Percentiles rank a stretch among this genome's conserved stretches.
Conservation (phyloP, 2,113 vertebrate species). For the Notiomystis cincta region DNA sequence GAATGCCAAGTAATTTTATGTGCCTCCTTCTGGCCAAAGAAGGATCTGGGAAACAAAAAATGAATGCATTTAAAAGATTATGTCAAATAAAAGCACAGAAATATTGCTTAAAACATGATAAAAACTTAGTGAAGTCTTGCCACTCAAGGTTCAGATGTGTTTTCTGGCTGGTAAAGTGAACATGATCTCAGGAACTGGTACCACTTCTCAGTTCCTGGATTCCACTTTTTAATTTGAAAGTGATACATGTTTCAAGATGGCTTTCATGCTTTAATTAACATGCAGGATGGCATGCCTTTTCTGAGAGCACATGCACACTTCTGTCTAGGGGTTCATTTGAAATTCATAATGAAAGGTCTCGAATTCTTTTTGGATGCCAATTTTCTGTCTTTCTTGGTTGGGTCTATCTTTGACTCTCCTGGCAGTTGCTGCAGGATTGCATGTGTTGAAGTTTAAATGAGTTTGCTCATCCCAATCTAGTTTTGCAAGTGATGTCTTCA, state of each 20-base stretch:
- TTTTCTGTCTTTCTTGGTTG: constrained; percentile 3
- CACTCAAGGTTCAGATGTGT: constrained; percentile 8
- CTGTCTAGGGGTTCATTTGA: neutral
- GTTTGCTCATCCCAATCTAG: neutral
- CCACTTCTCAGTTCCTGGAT: constrained; percentile 13
- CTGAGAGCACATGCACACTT: neutral
- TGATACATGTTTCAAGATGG: constrained; percentile 16
- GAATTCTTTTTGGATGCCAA: neutral
- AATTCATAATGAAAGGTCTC: constrained; percentile 4
- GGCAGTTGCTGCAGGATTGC: neutral
- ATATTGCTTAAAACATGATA: constrained; percentile 11
- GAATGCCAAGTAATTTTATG: neutral
- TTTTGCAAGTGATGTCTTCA: neutral
- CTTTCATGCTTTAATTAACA: neutral
- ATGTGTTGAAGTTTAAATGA: neutral
- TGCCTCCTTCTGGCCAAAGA: neutral
- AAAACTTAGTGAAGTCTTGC: constrained; percentile 27
- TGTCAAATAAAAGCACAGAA: constrained; percentile 16
- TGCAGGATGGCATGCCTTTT: neutral
- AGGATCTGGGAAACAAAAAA: neutral
- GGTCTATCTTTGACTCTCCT: neutral
- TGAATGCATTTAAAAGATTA: neutral
- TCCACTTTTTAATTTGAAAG: constrained; percentile 22
- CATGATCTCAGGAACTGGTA: constrained; percentile 25
- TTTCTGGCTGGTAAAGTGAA: constrained; percentile 14